These are phyloP conservation scores for Montipora sp. DNA, from an alignment of 64 coral and sea anemone species.

Conservation along the genomic window DNA sequence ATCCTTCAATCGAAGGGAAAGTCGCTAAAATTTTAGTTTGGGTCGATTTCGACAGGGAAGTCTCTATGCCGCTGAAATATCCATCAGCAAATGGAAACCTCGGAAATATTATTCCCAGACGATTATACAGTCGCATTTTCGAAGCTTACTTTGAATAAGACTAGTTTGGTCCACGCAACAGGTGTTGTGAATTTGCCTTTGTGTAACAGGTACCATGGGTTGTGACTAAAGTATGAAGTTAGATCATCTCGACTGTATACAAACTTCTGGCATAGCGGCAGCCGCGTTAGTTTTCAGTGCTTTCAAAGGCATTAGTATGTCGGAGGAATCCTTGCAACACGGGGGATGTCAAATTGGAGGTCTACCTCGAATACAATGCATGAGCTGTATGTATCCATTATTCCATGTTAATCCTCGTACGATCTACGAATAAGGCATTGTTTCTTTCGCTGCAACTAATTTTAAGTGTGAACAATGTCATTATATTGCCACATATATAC, in stretches of 20 bases:
- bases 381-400: slow-evolving; percentile 31
- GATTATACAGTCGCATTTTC: too few relatives aligned
- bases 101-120: too few relatives aligned
- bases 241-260: slow-evolving; percentile 46
- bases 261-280: slow-evolving; percentile 24
- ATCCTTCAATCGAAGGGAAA: too few relatives aligned
- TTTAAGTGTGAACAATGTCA: neutral
- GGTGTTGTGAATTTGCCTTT: slow-evolving; percentile 2
- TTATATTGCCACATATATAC: too few relatives aligned
- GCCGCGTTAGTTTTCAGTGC: slow-evolving; percentile 11
- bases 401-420: neutral
- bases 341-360: slow-evolving; percentile 41
- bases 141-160: too few relatives aligned
- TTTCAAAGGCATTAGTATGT: slow-evolving; percentile 29
- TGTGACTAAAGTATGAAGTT: slow-evolving; percentile 21
- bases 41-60: too few relatives aligned
- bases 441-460: neutral
- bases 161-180: neutral
- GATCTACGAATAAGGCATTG: neutral
- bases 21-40: too few relatives aligned
- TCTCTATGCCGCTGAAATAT: too few relatives aligned
- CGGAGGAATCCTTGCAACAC: slow-evolving; percentile 28
- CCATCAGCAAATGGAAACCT: too few relatives aligned
- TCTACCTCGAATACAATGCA: slow-evolving; percentile 33
- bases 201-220: slow-evolving; percentile 26